Percentiles rank a stretch among this genome's conserved stretches.
phyloP scores from a whole-genome alignment of 2,888 invertebrate species.

The Polydrusus tereticollis region DNA sequence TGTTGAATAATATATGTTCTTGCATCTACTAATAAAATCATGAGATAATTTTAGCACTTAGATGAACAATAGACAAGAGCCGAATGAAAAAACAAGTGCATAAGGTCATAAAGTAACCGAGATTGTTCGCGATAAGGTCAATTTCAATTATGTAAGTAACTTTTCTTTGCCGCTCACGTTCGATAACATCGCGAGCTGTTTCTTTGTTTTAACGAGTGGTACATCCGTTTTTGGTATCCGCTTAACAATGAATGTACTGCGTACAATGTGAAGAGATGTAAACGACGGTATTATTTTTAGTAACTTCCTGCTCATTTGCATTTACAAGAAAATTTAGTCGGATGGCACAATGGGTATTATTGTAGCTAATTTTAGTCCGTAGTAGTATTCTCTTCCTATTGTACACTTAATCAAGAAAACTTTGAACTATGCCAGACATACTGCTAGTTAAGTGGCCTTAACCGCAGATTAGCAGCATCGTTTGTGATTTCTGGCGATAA shows the following conservation, averaged over 20 bases:
- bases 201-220: constrained; percentile 27
- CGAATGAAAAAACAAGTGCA: constrained; percentile 8
- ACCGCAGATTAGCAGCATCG: too few relatives aligned
- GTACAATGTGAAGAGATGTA: constrained; percentile 35
- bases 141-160: constrained; percentile 39
- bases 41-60: background rate
- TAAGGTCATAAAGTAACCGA: too few relatives aligned
- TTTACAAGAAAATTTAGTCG: constrained; percentile 14
- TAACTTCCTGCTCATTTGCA: constrained; percentile 40
- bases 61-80: background rate
- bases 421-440: too few relatives aligned
- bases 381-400: too few relatives aligned
- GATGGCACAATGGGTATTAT: too few relatives aligned
- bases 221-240: constrained; percentile 35
- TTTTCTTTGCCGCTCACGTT: constrained; percentile 43
- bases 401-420: too few relatives aligned
- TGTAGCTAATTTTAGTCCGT: too few relatives aligned
- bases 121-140: too few relatives aligned
- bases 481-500: too few relatives aligned
- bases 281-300: constrained; percentile 36
- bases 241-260: constrained; percentile 25
- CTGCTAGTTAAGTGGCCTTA: too few relatives aligned
- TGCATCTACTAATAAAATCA: background rate
- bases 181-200: constrained; percentile 31
- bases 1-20: too few relatives aligned